phyloP scores from a whole-genome alignment of 2,888 invertebrate species.

The Cyclophora albipunctata region DNA sequence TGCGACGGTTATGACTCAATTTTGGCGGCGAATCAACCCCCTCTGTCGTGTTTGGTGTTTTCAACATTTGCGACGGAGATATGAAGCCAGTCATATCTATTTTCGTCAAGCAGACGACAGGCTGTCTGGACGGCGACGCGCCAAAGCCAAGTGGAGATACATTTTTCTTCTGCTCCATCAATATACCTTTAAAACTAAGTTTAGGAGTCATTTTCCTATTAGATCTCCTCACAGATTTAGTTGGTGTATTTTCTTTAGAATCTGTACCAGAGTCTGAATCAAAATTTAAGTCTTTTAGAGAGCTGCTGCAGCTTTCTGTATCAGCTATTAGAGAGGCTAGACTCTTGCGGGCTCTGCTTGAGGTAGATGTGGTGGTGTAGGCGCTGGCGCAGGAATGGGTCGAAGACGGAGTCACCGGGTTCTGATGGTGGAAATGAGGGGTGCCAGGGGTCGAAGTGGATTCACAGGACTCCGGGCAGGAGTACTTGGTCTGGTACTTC shows the following conservation, averaged over 20 bases:
- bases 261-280: constrained; percentile 64
- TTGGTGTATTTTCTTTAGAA: constrained; percentile 66
- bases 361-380: constrained; percentile 59
- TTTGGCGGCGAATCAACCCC: constrained; percentile 57
- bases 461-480: constrained; percentile 43
- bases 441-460: constrained; percentile 59
- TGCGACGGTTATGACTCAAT: constrained; percentile 47
- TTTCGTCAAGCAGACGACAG: constrained; percentile 51
- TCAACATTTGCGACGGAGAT: constrained; percentile 59
- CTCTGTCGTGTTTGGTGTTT: constrained; percentile 59
- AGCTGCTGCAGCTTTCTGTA: constrained; percentile 70
- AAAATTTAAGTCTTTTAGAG: constrained; percentile 66
- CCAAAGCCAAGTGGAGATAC: constrained; percentile 10
- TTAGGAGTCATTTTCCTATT: constrained; percentile 50
- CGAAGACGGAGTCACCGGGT: constrained; percentile 60
- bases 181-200: constrained; percentile 57
- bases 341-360: constrained; percentile 62
- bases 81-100: constrained; percentile 47
- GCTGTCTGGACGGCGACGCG: constrained; percentile 40
- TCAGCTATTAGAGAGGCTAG: constrained; percentile 64
- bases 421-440: constrained; percentile 51
- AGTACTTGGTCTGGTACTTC: constrained; percentile 57
- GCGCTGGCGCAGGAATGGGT: constrained; percentile 60
- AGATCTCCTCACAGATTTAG: constrained; percentile 43
- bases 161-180: constrained; percentile 58